Conservation (phyloP, 2,888 invertebrate species). For the Aphrophora alni region DNA sequence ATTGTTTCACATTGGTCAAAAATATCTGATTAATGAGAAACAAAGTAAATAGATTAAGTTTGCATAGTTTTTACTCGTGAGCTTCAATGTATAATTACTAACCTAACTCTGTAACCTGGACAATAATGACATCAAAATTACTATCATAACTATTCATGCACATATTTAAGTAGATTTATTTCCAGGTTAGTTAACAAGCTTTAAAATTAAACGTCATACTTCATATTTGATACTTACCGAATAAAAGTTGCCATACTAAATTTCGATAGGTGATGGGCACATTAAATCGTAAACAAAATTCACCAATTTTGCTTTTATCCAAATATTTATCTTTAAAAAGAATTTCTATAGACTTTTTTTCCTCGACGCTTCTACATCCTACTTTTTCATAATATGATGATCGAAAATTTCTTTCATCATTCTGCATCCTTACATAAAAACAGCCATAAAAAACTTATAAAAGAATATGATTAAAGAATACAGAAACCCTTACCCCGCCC, state of each 20-base stretch:
- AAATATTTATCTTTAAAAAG: slow-evolving; percentile 83
- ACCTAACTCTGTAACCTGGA: no score
- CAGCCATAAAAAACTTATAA: background rate
- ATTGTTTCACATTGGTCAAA: no score
- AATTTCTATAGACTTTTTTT: slow-evolving; percentile 89
- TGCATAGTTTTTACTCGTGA: no score
- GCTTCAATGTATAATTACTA: no score
- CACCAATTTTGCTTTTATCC: slow-evolving; percentile 79
- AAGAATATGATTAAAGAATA: background rate
- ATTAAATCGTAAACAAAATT: slow-evolving; percentile 84
- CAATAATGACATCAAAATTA: no score
- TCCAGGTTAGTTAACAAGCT: no score
- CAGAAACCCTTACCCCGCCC: background rate
- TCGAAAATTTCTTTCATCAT: slow-evolving; percentile 80
- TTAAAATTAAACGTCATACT: no score
- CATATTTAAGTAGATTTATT: no score
- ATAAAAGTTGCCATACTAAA: slow-evolving; percentile 84
- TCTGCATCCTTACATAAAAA: slow-evolving; percentile 56
- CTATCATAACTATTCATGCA: no score
- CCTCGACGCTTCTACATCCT: slow-evolving; percentile 88
- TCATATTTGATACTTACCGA: slow-evolving; percentile 63
- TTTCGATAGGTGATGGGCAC: slow-evolving; percentile 82
- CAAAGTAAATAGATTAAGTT: no score
- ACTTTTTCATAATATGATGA: slow-evolving; percentile 87
- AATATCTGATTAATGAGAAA: no score